phyloP scores from a whole-genome alignment of 2,888 invertebrate genomes.

The Coleophora deauratella region DNA sequence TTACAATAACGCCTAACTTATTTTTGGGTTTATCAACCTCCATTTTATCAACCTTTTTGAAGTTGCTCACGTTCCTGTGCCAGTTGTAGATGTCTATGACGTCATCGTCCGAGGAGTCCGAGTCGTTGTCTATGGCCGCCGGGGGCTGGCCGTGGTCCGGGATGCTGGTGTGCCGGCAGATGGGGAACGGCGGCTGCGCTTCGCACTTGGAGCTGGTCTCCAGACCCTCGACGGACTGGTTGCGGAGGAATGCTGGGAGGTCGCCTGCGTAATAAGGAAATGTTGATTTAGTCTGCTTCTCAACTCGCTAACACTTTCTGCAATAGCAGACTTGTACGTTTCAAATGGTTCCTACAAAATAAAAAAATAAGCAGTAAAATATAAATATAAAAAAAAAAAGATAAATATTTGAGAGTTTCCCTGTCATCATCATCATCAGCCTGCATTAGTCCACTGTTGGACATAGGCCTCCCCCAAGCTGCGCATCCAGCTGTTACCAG shows the following conservation, averaged over 20 bases:
- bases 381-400: no score
- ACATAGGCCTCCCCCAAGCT: no score
- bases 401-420: no score
- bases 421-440: no score
- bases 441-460: no score
- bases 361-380: no score
- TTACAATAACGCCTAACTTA: conserved; percentile 30
- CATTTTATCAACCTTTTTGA: conserved; percentile 34
- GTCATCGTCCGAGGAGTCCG: conserved; percentile 36
- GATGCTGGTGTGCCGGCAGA: conserved; percentile 48
- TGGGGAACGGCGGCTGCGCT: conserved; percentile 26
- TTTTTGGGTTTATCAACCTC: conserved; percentile 34
- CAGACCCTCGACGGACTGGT: conserved; percentile 61
- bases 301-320: no score
- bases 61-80: conserved; percentile 28
- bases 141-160: conserved; percentile 26
- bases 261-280: conserved; percentile 3
- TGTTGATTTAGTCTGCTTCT: no score
- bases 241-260: conserved; percentile 53
- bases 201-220: conserved; percentile 40
- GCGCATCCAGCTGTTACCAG: no score
- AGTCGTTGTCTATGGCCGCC: conserved; percentile 13
- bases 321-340: no score
- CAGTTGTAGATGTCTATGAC: conserved; percentile 29
- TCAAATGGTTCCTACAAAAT: no score